phyloP scores from a whole-genome alignment of 2,113 vertebrate species.

The Aviceda subcristata region DNA sequence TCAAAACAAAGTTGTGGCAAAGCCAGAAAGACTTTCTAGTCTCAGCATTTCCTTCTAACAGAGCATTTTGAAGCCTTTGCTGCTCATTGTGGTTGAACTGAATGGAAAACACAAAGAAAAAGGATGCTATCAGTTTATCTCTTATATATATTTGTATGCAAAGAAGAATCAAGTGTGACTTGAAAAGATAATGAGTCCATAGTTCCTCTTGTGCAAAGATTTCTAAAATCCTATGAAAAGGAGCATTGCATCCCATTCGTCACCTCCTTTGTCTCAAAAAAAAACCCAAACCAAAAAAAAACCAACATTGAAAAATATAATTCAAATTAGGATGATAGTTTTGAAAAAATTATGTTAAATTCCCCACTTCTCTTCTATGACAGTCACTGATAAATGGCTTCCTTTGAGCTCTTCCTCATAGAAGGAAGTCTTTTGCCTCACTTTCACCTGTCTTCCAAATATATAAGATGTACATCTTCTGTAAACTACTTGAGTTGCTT shows the following conservation, averaged over 20 bases:
- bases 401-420: accelerated
- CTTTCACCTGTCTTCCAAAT: not conserved
- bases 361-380: not conserved
- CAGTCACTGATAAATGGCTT: not conserved
- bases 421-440: not conserved
- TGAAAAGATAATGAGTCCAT: not conserved
- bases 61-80: not conserved
- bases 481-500: not conserved
- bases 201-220: not conserved
- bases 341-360: not conserved
- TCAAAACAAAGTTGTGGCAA: not conserved
- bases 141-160: not conserved
- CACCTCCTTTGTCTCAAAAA: not conserved
- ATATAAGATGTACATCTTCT: not conserved
- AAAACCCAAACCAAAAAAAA: not conserved
- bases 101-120: not conserved
- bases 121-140: not conserved
- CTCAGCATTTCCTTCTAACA: not conserved
- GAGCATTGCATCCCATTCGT: not conserved
- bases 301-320: not conserved
- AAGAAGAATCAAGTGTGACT: not conserved
- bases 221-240: not conserved
- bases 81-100: not conserved
- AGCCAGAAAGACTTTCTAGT: not conserved
- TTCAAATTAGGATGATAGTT: not conserved